Conservation (phyloP, 2,888 invertebrate species). For the Stenichneumon culpator region DNA sequence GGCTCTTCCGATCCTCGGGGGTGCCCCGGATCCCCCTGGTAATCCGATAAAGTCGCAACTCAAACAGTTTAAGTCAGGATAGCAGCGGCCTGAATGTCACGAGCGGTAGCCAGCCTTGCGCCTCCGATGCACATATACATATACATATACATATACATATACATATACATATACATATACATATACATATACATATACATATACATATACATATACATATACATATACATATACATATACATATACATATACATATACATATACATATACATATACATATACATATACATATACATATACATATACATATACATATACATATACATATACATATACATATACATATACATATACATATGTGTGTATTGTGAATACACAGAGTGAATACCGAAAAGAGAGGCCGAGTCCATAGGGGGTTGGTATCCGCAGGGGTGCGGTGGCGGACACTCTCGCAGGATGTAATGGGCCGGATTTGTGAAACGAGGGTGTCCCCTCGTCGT, state of each 20-base stretch:
- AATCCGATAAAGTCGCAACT: constrained; percentile 83
- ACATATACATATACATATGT: background rate
- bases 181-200: background rate
- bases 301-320: background rate
- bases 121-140: background rate
- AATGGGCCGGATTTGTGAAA: constrained; percentile 77
- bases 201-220: background rate
- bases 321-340: background rate
- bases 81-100: constrained; percentile 69
- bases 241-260: background rate
- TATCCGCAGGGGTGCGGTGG: constrained; percentile 67
- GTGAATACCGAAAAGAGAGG: constrained; percentile 21
- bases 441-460: constrained; percentile 73
- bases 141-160: background rate
- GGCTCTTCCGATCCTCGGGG: constrained; percentile 70
- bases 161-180: background rate
- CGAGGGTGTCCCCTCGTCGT: constrained; percentile 15
- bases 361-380: background rate
- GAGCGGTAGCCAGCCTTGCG: constrained; percentile 8
- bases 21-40: constrained; percentile 77
- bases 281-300: background rate
- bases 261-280: background rate
- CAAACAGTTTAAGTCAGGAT: constrained; percentile 82
- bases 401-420: background rate
- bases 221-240: background rate